Evolutionary conservation across 2,888 invertebrate genomes (phyloP).

Genomic region (Thymelicus acteon): DNA sequence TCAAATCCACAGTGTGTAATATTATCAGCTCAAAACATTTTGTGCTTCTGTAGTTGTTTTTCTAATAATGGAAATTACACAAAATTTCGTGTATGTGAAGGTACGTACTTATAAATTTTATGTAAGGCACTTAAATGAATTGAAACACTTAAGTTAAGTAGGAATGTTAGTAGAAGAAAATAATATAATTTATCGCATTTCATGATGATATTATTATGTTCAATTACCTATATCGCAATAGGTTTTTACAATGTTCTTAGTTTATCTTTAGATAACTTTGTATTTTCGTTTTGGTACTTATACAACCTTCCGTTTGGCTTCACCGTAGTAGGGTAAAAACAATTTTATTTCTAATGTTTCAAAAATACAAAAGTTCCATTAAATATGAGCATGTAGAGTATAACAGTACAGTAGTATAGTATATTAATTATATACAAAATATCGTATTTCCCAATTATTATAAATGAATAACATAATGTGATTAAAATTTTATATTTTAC

Average conservation of each 20-base stretch:
- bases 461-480: too few species aligned
- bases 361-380: too few species aligned
- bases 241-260: conserved; percentile 26
- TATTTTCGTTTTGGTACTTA: too few species aligned
- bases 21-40: conserved; percentile 56
- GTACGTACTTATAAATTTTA: neutral
- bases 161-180: neutral
- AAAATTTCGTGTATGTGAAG: conserved; percentile 11
- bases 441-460: too few species aligned
- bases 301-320: too few species aligned
- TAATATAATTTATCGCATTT: conserved; percentile 44
- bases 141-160: conserved; percentile 32
- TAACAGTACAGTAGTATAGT: too few species aligned
- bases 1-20: conserved; percentile 77
- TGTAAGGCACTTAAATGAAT: conserved; percentile 17
- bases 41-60: conserved; percentile 17
- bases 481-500: neutral
- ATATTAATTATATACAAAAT: too few species aligned
- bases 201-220: conserved; percentile 43
- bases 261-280: too few species aligned
- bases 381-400: too few species aligned
- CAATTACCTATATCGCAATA: conserved; percentile 44
- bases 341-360: too few species aligned
- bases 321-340: too few species aligned
- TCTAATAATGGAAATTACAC: conserved; percentile 25